Evolutionary conservation across 2,888 invertebrate genomes (phyloP).

Genomic region (Archaeoteleia sp.): DNA sequence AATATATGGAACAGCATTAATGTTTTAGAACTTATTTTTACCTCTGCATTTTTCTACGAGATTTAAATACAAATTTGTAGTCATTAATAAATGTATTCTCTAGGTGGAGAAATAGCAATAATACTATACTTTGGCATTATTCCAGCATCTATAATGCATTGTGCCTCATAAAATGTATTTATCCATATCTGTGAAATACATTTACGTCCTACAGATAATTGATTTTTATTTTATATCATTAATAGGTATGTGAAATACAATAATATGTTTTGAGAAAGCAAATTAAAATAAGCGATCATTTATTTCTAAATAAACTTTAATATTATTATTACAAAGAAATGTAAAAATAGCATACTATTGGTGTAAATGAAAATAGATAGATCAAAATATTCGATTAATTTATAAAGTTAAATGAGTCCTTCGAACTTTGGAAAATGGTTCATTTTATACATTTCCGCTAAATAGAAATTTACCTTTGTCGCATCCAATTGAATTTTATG

Average conservation of each 20-base stretch:
- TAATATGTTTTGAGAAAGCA: not conserved
- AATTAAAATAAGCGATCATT: not conserved
- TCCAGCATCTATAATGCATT: slow-evolving; percentile 14
- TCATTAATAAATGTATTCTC: slow-evolving; percentile 13
- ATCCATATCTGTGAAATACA: slow-evolving; percentile 4
- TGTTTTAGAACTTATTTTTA: no score
- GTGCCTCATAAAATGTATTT: slow-evolving; percentile 4
- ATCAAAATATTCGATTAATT: slow-evolving; percentile 50
- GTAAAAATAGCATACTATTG: no score
- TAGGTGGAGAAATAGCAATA: slow-evolving; percentile 5
- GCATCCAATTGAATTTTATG: no score
- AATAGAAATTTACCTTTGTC: slow-evolving; percentile 10
- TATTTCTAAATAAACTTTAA: no score
- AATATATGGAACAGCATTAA: no score
- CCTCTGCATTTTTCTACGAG: no score
- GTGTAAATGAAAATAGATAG: slow-evolving; percentile 19
- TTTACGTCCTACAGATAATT: not conserved
- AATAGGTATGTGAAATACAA: slow-evolving; percentile 6
- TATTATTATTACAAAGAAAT: not conserved
- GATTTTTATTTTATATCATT: slow-evolving; percentile 6
- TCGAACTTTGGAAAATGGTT: slow-evolving; percentile 43
- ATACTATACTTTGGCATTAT: slow-evolving; percentile 21
- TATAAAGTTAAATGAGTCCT: slow-evolving; percentile 63
- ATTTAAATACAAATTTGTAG: slow-evolving; percentile 18
- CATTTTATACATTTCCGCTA: slow-evolving; percentile 15